Conservation (phyloP, 2,113 vertebrate species). For the Nannobrachium achirus region DNA sequence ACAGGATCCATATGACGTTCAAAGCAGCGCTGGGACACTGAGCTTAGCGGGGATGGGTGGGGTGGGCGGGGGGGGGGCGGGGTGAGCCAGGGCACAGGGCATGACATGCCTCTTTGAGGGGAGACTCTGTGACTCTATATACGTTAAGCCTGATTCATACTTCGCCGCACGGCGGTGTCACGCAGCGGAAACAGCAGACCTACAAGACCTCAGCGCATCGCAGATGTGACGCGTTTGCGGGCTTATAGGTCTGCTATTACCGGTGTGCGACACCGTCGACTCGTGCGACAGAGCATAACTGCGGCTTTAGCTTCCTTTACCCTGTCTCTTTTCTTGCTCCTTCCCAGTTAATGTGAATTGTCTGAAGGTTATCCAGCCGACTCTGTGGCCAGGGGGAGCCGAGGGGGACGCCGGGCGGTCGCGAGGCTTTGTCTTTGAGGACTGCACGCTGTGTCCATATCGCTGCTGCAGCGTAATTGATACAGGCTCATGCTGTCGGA, state of each 20-base stretch:
- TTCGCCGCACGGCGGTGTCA: too few species aligned
- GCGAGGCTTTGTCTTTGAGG: slow-evolving; percentile 72
- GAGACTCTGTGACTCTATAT: not conserved
- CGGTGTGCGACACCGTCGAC: too few species aligned
- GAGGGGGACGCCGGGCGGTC: slow-evolving; percentile 56
- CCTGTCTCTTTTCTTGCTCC: not conserved
- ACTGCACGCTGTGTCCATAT: slow-evolving; percentile 70
- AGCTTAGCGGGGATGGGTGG: slow-evolving; percentile 30
- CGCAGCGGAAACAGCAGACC: too few species aligned
- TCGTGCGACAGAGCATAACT: too few species aligned
- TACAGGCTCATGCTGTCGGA: slow-evolving; percentile 74
- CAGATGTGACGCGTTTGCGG: too few species aligned
- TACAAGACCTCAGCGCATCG: too few species aligned
- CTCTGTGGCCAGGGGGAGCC: slow-evolving; percentile 60
- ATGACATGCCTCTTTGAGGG: not conserved
- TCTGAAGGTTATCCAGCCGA: slow-evolving; percentile 71
- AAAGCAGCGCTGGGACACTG: slow-evolving; percentile 49
- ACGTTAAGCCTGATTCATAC: not conserved
- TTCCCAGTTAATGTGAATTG: slow-evolving; percentile 32
- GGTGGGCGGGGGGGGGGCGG: slow-evolving; percentile 1
- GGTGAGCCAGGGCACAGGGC: slow-evolving; percentile 29
- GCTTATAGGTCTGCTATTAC: too few species aligned
- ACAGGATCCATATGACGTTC: slow-evolving; percentile 62
- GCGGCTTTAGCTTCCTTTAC: not conserved
- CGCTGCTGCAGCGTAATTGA: slow-evolving; percentile 74